These are phyloP conservation scores for Xiphophorus hellerii DNA, from an alignment of 2,113 vertebrate genomes.

Conservation along the genomic window DNA sequence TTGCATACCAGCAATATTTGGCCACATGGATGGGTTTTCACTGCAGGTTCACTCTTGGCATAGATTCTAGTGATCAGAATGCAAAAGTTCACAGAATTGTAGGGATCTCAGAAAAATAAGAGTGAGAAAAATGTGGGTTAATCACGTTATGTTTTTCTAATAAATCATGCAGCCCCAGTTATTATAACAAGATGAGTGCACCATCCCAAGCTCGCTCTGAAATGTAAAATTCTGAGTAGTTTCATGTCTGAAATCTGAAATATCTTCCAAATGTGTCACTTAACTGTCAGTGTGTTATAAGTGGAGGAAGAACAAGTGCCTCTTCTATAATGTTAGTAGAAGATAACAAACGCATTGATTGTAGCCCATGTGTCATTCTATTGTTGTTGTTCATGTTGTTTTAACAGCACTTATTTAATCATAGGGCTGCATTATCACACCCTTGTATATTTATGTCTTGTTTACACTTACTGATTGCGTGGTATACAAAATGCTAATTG, in stretches of 20 bases:
- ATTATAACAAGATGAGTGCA: background rate
- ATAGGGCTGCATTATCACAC: background rate
- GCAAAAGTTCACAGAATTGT: background rate
- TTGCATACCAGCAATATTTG: background rate
- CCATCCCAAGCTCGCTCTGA: background rate
- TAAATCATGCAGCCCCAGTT: background rate
- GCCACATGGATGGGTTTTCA: background rate
- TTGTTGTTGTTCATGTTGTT: background rate
- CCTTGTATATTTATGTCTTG: constrained; percentile 7
- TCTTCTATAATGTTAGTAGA: background rate
- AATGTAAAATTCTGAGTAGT: background rate
- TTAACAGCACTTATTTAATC: constrained; percentile 2
- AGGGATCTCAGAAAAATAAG: background rate
- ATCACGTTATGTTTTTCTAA: background rate
- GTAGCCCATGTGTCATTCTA: background rate
- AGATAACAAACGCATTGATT: background rate
- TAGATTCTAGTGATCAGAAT: background rate
- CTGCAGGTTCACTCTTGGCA: background rate
- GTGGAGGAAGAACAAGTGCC: background rate
- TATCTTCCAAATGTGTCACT: background rate
- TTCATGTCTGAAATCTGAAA: background rate
- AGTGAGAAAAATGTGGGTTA: background rate
- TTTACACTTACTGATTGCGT: constrained; percentile 4
- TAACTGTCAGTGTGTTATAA: background rate
- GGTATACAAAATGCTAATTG: constrained; percentile 1